A percentile compares a stretch with the other conserved stretches of the same genome.
phyloP scores from a whole-genome alignment of 2,888 invertebrate species.

The Ormia ochracea region DNA sequence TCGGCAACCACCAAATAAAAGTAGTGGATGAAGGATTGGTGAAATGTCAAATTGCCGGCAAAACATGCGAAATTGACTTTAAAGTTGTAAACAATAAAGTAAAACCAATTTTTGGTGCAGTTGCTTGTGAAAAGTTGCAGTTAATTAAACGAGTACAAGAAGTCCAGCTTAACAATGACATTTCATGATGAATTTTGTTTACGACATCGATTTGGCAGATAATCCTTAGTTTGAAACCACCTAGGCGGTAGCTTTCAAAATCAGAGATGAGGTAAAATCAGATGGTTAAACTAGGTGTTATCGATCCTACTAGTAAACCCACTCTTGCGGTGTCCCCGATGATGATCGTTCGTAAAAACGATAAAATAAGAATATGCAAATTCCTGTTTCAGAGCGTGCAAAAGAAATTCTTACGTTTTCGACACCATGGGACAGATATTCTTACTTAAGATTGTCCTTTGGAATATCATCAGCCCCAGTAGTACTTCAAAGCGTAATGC shows the following conservation, averaged over 20 bases:
- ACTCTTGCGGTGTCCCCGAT: background rate
- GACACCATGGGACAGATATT: too few species aligned
- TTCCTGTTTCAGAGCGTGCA: too few species aligned
- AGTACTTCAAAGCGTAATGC: constrained; percentile 64
- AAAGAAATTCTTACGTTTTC: too few species aligned
- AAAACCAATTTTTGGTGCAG: constrained; percentile 20
- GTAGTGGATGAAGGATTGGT: background rate
- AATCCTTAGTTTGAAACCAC: constrained; percentile 35
- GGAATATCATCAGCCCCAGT: constrained; percentile 63
- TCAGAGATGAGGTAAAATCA: constrained; percentile 49
- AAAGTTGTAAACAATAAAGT: constrained; percentile 5
- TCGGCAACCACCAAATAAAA: background rate
- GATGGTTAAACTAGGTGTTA: background rate
- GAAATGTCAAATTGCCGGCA: background rate
- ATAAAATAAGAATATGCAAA: constrained; percentile 21
- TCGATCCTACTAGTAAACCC: background rate
- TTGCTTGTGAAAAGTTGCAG: background rate
- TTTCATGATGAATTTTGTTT: constrained; percentile 53
- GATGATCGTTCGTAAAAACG: background rate
- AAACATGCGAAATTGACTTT: background rate
- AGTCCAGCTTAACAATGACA: background rate
- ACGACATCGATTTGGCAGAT: constrained; percentile 56
- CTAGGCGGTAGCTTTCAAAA: constrained; percentile 44
- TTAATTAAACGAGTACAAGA: constrained; percentile 10
- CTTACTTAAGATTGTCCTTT: too few species aligned